phyloP scores from a whole-genome alignment of 2,888 invertebrate species.

The Meghimatium bilineatum region DNA sequence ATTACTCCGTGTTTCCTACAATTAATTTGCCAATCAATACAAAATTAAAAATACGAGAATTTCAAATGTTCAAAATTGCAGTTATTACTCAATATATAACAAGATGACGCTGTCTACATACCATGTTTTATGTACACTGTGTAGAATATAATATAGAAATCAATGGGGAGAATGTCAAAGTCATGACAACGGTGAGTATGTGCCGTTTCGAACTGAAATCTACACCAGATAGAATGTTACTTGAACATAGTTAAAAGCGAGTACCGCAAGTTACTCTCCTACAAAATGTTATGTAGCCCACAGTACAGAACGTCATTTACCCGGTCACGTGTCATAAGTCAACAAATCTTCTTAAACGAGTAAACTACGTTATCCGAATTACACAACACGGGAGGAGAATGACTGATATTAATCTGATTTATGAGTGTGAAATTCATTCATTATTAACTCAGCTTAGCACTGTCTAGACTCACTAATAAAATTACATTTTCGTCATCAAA shows the following conservation, averaged over 20 bases:
- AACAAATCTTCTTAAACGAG: neutral
- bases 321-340: too few species aligned
- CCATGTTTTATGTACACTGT: neutral
- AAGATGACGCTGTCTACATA: neutral
- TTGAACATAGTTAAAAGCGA: too few species aligned
- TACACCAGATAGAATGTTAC: neutral
- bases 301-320: too few species aligned
- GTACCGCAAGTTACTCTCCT: too few species aligned
- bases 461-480: neutral
- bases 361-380: neutral
- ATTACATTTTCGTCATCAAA: neutral
- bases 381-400: neutral
- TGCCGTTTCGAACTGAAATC: neutral
- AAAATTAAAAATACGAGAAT: neutral
- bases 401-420: neutral
- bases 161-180: constrained; percentile 12
- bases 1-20: neutral
- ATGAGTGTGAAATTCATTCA: neutral
- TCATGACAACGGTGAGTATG: neutral
- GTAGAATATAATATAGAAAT: neutral
- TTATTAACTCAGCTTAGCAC: neutral
- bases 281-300: too few species aligned
- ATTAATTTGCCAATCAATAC: constrained; percentile 1
- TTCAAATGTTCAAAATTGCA: neutral
- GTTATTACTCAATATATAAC: constrained; percentile 9